A percentile compares a stretch with the other conserved stretches of the same genome.
Evolutionary conservation across 2,888 invertebrate species (phyloP).

Genomic region (Drosophila barbarae): DNA sequence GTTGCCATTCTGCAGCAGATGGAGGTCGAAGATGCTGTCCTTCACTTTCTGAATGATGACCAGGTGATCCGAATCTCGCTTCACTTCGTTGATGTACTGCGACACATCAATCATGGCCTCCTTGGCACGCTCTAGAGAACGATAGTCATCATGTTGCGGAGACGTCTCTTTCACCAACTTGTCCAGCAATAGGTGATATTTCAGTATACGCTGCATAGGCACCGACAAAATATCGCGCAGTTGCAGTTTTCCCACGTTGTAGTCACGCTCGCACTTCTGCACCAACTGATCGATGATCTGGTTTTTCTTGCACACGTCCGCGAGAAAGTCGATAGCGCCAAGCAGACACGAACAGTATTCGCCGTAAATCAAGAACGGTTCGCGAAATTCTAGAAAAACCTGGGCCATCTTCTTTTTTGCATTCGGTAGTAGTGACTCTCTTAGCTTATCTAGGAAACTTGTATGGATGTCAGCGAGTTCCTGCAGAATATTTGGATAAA

Average conservation of each 20-base stretch:
- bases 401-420: constrained; percentile 84
- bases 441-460: constrained; percentile 89
- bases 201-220: constrained; percentile 98
- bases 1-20: constrained; percentile 86
- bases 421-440: constrained; percentile 85
- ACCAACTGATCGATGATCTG: constrained; percentile 78
- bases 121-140: constrained; percentile 90
- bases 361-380: constrained; percentile 95
- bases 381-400: constrained; percentile 94
- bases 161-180: constrained; percentile 93
- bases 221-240: constrained; percentile 96
- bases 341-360: constrained; percentile 97
- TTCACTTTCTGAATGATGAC: constrained; percentile 94
- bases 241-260: constrained; percentile 96
- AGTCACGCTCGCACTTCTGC: constrained; percentile 93
- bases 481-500: constrained; percentile 79
- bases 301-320: constrained; percentile 79
- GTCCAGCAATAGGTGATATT: constrained; percentile 96
- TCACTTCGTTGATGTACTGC: constrained; percentile 98
- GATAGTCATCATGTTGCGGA: constrained; percentile 91
- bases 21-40: constrained; percentile 91
- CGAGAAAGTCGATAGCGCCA: constrained; percentile 91
- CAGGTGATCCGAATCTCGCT: constrained; percentile 95
- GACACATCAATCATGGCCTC: constrained; percentile 98
- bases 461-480: constrained; percentile 92